These are phyloP conservation scores for Peromyscus maniculatus DNA, from an alignment of 2,113 vertebrate species.

Conservation along the genomic window DNA sequence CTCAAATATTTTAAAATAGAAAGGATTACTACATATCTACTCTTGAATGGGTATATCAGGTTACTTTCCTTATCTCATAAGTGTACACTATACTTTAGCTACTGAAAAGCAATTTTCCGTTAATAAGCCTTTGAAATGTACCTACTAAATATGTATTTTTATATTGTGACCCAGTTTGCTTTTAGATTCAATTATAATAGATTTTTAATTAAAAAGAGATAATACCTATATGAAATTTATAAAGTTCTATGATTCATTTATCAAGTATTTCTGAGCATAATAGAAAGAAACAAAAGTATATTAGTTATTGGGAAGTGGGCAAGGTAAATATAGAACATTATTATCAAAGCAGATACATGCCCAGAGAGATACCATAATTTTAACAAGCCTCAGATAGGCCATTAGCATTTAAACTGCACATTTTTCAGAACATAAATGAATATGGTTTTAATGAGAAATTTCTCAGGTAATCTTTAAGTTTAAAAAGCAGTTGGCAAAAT, in stretches of 20 bases:
- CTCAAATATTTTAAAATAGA: slow-evolving; percentile 18
- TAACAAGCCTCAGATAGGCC: not conserved
- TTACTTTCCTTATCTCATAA: not conserved
- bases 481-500: slow-evolving; percentile 55
- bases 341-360: slow-evolving; percentile 5
- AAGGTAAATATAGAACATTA: not conserved
- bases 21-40: not conserved
- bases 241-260: slow-evolving; percentile 32
- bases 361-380: not conserved
- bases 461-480: slow-evolving; percentile 45
- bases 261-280: slow-evolving; percentile 31
- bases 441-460: not conserved
- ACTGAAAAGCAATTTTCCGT: slow-evolving; percentile 35
- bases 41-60: not conserved
- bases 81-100: not conserved
- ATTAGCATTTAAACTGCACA: slow-evolving; percentile 20
- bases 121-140: not conserved
- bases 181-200: slow-evolving; percentile 47
- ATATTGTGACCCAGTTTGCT: slow-evolving; percentile 13
- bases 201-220: slow-evolving; percentile 32
- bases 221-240: not conserved
- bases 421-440: slow-evolving; percentile 2
- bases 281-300: slow-evolving; percentile 56
- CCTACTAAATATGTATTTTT: slow-evolving; percentile 34
- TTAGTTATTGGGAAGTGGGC: not conserved